phyloP scores from a whole-genome alignment of 2,888 invertebrate species.

The Ophioninae sp. region DNA sequence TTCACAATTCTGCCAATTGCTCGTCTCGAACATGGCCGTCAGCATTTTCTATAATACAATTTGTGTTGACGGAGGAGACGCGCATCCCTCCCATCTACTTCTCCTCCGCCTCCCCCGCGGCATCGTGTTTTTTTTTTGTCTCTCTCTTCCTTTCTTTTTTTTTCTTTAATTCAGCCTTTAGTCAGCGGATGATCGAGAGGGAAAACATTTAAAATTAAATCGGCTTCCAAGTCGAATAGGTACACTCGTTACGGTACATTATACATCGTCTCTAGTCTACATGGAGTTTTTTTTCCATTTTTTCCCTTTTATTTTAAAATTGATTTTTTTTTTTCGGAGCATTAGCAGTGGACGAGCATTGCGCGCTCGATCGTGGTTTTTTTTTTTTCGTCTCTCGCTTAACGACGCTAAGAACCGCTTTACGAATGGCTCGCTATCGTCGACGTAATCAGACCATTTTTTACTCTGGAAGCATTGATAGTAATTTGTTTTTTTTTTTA shows the following conservation, averaged over 20 bases:
- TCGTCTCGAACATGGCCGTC: slow-evolving; percentile 49
- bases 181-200: slow-evolving; percentile 59
- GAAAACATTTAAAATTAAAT: slow-evolving; percentile 36
- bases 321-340: slow-evolving; percentile 60
- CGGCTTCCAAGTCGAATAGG: slow-evolving; percentile 70
- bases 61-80: slow-evolving; percentile 66
- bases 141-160: slow-evolving; percentile 39
- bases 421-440: slow-evolving; percentile 58
- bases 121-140: slow-evolving; percentile 62
- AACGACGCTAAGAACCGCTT: slow-evolving; percentile 63
- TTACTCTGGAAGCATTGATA: slow-evolving; percentile 68
- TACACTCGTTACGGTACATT: slow-evolving; percentile 71
- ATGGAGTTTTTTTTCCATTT: slow-evolving; percentile 37
- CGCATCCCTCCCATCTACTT: not conserved
- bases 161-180: slow-evolving; percentile 70
- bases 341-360: slow-evolving; percentile 61
- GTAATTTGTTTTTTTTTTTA: slow-evolving; percentile 40
- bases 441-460: slow-evolving; percentile 57
- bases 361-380: slow-evolving; percentile 59
- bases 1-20: slow-evolving; percentile 58
- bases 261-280: slow-evolving; percentile 70
- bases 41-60: slow-evolving; percentile 59
- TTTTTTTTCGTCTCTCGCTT: slow-evolving; percentile 42
- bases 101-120: slow-evolving; percentile 63
- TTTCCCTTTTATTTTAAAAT: slow-evolving; percentile 41